These are phyloP conservation scores for Prochilodus magdalenae DNA, from an alignment of 2,113 vertebrate species.

Conservation along the genomic window DNA sequence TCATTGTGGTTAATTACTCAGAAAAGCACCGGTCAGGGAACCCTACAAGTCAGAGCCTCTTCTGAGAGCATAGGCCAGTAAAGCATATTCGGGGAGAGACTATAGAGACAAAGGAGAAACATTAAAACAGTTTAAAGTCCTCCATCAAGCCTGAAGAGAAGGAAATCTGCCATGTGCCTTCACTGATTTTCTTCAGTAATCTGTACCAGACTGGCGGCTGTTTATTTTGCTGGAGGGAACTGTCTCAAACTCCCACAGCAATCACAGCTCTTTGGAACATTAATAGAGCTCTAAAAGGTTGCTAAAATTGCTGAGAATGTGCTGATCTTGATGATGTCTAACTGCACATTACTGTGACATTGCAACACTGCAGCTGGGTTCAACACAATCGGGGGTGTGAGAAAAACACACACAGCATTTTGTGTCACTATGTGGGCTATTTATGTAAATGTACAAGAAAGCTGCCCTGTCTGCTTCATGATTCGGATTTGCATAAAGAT, in stretches of 20 bases:
- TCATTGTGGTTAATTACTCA: slow-evolving; percentile 17
- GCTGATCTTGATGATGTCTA: slow-evolving; percentile 1
- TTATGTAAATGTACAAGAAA: too few relatives aligned
- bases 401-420: too few relatives aligned
- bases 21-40: slow-evolving; percentile 9
- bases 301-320: slow-evolving; percentile 19
- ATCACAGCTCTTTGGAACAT: slow-evolving; percentile 24
- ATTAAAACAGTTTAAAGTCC: background rate
- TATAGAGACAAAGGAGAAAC: background rate
- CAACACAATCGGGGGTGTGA: too few relatives aligned
- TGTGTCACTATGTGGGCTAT: too few relatives aligned
- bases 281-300: background rate
- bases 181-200: slow-evolving; percentile 6
- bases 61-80: background rate
- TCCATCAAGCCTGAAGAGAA: background rate
- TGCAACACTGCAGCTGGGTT: too few relatives aligned
- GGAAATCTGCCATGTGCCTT: background rate
- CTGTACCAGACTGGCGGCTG: slow-evolving; percentile 11
- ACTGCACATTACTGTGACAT: background rate
- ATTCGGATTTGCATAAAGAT: too few relatives aligned
- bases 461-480: too few relatives aligned
- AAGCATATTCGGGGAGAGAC: background rate
- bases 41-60: background rate
- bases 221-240: slow-evolving; percentile 24
- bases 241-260: slow-evolving; percentile 25